These are phyloP conservation scores for Oncorhynchus nerka DNA, from an alignment of 2,113 vertebrate genomes.

Conservation along the genomic window DNA sequence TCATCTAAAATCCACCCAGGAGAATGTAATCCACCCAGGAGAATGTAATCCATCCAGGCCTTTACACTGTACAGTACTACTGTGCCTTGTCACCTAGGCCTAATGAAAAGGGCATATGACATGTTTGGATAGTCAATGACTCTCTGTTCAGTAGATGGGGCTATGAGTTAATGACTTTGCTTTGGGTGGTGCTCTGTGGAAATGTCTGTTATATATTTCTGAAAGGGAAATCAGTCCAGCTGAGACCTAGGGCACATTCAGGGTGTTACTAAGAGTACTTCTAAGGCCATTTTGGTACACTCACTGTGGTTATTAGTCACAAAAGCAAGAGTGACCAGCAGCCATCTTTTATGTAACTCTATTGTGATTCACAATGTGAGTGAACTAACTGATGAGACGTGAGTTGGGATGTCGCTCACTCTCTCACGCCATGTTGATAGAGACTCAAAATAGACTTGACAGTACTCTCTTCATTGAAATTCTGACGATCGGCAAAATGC, in stretches of 20 bases:
- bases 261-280: too few relatives aligned
- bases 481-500: not conserved
- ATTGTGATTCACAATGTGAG: too few relatives aligned
- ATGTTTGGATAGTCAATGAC: slow-evolving; percentile 48
- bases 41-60: slow-evolving; percentile 13
- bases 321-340: not conserved
- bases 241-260: not conserved
- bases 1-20: slow-evolving; percentile 23
- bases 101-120: slow-evolving; percentile 60
- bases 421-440: not conserved
- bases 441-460: not conserved
- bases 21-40: slow-evolving; percentile 37
- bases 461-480: not conserved
- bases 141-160: slow-evolving; percentile 46
- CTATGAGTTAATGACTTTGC: slow-evolving; percentile 54
- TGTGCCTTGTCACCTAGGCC: slow-evolving; percentile 47
- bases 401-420: too few relatives aligned
- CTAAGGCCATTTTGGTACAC: too few relatives aligned
- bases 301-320: too few relatives aligned
- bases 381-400: too few relatives aligned
- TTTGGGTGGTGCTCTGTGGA: slow-evolving; percentile 17
- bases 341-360: not conserved
- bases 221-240: not conserved
- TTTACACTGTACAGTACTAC: slow-evolving; percentile 33
- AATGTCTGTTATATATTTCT: slow-evolving; percentile 33